Evolutionary conservation across 2,888 invertebrate genomes (phyloP), one percentile per base, ranked within the genome.

Genomic region (Oligia fasciuncula): DNA sequence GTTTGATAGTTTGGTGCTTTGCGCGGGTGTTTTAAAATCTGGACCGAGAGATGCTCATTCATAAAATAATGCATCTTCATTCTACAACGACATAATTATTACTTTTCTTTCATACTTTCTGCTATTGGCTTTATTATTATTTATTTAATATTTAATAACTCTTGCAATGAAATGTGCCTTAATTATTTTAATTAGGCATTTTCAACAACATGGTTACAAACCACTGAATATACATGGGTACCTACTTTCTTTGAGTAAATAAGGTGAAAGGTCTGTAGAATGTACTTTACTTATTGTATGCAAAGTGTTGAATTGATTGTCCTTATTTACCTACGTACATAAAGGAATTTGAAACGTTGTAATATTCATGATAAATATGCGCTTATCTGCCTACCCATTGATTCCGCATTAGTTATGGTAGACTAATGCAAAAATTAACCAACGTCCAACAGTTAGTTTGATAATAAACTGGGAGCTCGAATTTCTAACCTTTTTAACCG

Each of bases 11-110:
- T 87, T 73, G 75, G 70, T 63, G 78, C 40, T 57, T 68, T 81
- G 85, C 92, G 95, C 95, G 96, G 91, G 82, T 78, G 70, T 87
- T 94, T 94, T 89, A 82, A 93, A 93, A 88, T 77, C 82, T 76
- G 62, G 73, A 62, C 19, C 35, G 29, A 69, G 67, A 66, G 57
- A 69, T 84, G 80, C 73, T 76, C 77, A 78, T 80, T 80, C 72
- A 83, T 83, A 69, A 76, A 86, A 54, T 62, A 65, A 62, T 77
- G 62, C 57, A 63, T 40, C 29, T 73, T 76, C 40, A 67, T 75
- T 73, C 43, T 77, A 9, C 40, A 35, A 57, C 40, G 49, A 13
- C 35, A n/a, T n/a, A n/a, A n/a, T n/a, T n/a, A n/a, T n/a, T n/a
- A n/a, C n/a, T n/a, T n/a, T n/a, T 69, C 19, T 11, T 63, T 49